Conservation (phyloP, 2,888 invertebrate species). For the Brachylomia viminalis region DNA sequence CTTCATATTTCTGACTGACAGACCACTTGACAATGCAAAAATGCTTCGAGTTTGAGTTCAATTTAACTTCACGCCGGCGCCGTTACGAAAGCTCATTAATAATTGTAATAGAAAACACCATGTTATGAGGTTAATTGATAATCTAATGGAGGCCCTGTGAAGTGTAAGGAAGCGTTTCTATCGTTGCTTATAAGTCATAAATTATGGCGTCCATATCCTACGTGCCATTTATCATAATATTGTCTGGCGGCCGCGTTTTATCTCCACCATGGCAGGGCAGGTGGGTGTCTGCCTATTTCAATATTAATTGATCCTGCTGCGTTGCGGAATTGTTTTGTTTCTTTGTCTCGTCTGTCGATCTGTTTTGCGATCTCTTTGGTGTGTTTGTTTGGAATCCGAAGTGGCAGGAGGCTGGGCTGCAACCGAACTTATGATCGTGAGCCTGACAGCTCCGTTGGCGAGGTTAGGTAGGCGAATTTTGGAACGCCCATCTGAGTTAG, state of each 20-base stretch:
- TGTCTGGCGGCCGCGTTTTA: constrained; percentile 81
- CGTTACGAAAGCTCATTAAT: constrained; percentile 59
- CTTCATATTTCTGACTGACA: too few species aligned
- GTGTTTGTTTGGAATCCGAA: constrained; percentile 51
- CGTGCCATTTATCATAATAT: constrained; percentile 86
- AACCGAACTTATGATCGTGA: constrained; percentile 37
- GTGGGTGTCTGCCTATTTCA: constrained; percentile 80
- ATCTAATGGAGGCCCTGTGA: constrained; percentile 66
- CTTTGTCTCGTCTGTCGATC: constrained; percentile 63
- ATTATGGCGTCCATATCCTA: constrained; percentile 76
- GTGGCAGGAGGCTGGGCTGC: constrained; percentile 45
- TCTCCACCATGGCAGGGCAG: constrained; percentile 76
- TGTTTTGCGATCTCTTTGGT: constrained; percentile 52
- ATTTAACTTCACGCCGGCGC: constrained; percentile 45
- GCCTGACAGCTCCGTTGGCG: constrained; percentile 32
- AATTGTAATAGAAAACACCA: constrained; percentile 61
- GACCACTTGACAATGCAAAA: too few species aligned
- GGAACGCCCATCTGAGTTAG: constrained; percentile 31
- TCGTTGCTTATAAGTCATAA: constrained; percentile 72
- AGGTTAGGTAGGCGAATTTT: constrained; percentile 13
- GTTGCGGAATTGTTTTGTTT: constrained; percentile 72
- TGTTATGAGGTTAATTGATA: constrained; percentile 73
- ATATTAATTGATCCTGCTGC: constrained; percentile 84
- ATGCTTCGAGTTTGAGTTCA: too few species aligned
- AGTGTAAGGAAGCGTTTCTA: constrained; percentile 66